Evolutionary conservation across 2,113 vertebrate genomes (phyloP), one percentile per base, ranked within the genome.

Genomic region (Galbula dea): DNA sequence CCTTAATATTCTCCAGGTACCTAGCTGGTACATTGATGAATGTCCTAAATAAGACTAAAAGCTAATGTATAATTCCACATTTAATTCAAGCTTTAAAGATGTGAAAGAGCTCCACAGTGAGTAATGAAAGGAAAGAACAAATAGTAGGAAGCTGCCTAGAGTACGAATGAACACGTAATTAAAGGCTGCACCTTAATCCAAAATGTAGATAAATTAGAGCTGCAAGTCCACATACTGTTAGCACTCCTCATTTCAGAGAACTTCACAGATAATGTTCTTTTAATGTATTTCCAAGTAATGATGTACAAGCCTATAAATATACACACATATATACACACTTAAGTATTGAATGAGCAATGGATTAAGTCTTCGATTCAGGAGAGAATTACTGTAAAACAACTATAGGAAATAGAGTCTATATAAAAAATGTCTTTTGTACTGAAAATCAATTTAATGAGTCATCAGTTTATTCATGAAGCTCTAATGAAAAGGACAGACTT

Each of bases 201-300:
- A 79, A 93, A 82, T 37, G 66, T 77, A 96, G 77, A 90, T 61
- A 66, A 92, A 90, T 88, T 79, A 81, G 58, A 81, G 52, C 90
- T 94, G 88, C 54, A 94, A 96, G 90, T 88, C 62, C 77, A 92
- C 77, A 90, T 82, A 93, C 46, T 83, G 76, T 90, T 94, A 91
- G 75, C 79, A 91, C 68, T 86, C 46, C 30, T 67, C 66, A 58
- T 79, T 77, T 91, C 89, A 75, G 14, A 91, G 61, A 52, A 59
- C 66, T 84, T 81, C 45, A 55, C 23, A 52, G 66, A 89, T 94
- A 83, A 91, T 92, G n/a, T 48, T 43, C 55, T 94, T 96, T 86
- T 90, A 88, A 96, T 90, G 27, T 37, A 88, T 68, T 94, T 94
- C 57, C 73, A 51, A 86, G 76, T 57, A 86, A 67, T 61, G 36